A percentile compares a stretch with the other conserved stretches of the same genome.
Conservation (phyloP, 2,888 invertebrate genomes). For the Tolmerus cingulatus region DNA sequence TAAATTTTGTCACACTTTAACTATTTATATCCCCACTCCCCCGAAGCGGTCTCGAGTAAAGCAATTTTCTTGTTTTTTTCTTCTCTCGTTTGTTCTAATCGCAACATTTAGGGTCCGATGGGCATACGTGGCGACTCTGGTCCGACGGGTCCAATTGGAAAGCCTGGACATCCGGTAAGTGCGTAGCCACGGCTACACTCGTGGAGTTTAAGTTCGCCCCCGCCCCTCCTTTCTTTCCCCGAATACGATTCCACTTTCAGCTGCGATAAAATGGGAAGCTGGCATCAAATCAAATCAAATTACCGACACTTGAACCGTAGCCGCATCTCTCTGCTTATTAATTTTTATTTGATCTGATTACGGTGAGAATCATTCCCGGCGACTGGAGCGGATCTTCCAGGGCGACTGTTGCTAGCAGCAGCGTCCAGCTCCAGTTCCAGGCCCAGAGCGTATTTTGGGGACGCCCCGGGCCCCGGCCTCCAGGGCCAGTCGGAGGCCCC, state of each 20-base stretch:
- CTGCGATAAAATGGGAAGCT: conserved; percentile 37
- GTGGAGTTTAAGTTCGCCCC: conserved; percentile 46
- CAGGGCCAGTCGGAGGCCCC: background rate
- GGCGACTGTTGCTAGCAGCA: conserved; percentile 3
- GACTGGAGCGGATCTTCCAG: background rate
- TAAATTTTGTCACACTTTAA: conserved; percentile 40
- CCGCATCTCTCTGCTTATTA: conserved; percentile 45
- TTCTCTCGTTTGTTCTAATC: conserved; percentile 20
- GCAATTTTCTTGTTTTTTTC: conserved; percentile 22
- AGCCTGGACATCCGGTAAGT: conserved; percentile 63
- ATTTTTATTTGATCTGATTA: conserved; percentile 50
- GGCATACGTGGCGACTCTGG: conserved; percentile 64
- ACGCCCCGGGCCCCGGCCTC: background rate
- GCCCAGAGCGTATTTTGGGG: background rate
- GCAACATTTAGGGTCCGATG: conserved; percentile 60
- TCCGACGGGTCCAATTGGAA: conserved; percentile 61
- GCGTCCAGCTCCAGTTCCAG: background rate
- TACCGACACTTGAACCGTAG: conserved; percentile 46
- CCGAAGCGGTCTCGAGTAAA: background rate
- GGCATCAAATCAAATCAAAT: conserved; percentile 45
- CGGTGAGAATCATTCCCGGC: conserved; percentile 45
- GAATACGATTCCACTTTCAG: background rate
- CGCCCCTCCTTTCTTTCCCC: conserved; percentile 12
- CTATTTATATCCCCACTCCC: conserved; percentile 28
- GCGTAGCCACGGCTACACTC: background rate